Evolutionary conservation across 1,140 invertebrate species (phyloP), one percentile per base, ranked within the genome.

Genomic region (Globodera rostochiensis): DNA sequence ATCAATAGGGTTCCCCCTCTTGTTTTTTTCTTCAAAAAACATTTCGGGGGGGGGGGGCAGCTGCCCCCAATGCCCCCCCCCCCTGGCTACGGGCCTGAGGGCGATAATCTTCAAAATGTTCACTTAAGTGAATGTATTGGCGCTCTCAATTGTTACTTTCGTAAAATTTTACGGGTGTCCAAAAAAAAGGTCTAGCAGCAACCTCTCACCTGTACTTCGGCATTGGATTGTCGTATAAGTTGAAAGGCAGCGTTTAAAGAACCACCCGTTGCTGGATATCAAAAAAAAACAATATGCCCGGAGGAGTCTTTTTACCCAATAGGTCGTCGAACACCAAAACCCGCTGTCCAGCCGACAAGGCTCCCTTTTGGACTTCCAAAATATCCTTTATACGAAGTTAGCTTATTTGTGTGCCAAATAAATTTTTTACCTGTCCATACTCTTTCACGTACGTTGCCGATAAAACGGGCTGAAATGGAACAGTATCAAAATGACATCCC

Each of bases 241-340:
- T 78, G 76, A 36, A 49, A 21, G 5, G 76, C 76, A 4, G 76
- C 76, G 46, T 19, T 49, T 5, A 78, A 3, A 36, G 76, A 66
- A 6, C 76, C 76, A 13, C 76, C 76, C 21, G 76, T 78, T 19
- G 76, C 60, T 78, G 69, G 25, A 66, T 53, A 66, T 7, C 15
- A 77, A 67, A 25, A 77, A 69, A 7, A 69, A 7, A 6, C 8
- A 46, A 15, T 46, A 36, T 46, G 75, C 36, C 15, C 4, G 19
- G 2, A 21, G 4, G 74, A 75, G n/a, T 19, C 5, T 75, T 6
- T 49, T 49, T 69, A 78, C 77, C 81, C 6, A 82, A 47, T 11
- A 82, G 53, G 57, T 82, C 81, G 45, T 82, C 81, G 8, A 82
- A 74, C 8, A 81, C n/a, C 64, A 81, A 21, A 7, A 81, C 76